phyloP scores from a whole-genome alignment of 2,888 invertebrate genomes.

The Allolobophora icterica region DNA sequence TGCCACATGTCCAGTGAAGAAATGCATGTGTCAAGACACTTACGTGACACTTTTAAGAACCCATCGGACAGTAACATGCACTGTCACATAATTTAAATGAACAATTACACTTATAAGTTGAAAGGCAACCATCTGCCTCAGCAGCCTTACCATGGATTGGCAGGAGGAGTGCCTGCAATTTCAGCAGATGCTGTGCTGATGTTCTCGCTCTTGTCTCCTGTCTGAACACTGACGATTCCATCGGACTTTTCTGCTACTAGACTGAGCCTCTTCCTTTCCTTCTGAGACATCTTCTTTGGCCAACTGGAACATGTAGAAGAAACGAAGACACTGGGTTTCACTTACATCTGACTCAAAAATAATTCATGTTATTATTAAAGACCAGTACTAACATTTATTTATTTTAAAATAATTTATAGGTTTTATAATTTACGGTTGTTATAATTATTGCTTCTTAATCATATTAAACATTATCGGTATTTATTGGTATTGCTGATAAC shows the following conservation, averaged over 20 bases:
- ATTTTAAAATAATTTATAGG: not conserved
- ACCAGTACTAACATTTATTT: not conserved
- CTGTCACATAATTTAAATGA: too few species aligned
- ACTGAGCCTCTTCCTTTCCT: not conserved
- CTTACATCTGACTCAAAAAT: not conserved
- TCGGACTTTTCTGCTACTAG: not conserved
- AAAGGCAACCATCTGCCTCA: not conserved
- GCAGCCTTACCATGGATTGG: not conserved
- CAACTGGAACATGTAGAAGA: not conserved
- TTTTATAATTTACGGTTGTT: not conserved
- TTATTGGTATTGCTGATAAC: not conserved
- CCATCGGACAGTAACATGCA: too few species aligned
- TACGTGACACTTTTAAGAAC: too few species aligned
- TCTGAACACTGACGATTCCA: not conserved
- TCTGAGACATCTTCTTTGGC: constrained; percentile 25
- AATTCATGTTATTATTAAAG: not conserved
- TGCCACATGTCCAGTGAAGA: not conserved
- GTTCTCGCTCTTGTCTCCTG: not conserved
- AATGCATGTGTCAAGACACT: not conserved
- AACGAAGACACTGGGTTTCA: not conserved
- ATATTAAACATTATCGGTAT: not conserved
- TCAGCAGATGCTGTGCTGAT: not conserved
- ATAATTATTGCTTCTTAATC: not conserved
- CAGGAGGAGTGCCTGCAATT: not conserved
- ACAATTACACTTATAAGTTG: not conserved